phyloP scores from a whole-genome alignment of 2,888 invertebrate species.

The Beris morrisii region DNA sequence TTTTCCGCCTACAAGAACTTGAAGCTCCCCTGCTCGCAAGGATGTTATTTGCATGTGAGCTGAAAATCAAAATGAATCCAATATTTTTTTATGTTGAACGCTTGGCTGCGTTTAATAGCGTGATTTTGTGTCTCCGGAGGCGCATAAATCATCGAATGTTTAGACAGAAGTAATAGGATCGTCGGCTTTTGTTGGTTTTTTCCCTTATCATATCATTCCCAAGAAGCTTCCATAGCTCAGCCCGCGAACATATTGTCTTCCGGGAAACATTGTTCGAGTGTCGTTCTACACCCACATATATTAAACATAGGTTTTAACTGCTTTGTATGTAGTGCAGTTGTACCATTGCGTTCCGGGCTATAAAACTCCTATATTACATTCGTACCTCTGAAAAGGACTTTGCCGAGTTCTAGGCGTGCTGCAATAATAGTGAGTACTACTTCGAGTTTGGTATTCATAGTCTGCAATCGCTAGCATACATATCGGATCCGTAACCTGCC shows the following conservation, averaged over 20 bases:
- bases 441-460: slow-evolving; percentile 13
- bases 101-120: slow-evolving; percentile 39
- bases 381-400: slow-evolving; percentile 3
- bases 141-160: slow-evolving; percentile 27
- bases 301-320: too few species aligned
- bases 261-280: slow-evolving; percentile 16
- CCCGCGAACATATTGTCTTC: slow-evolving; percentile 17
- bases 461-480: not conserved
- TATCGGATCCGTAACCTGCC: not conserved
- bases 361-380: slow-evolving; percentile 10
- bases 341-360: slow-evolving; percentile 27
- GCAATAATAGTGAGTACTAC: not conserved
- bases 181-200: slow-evolving; percentile 12
- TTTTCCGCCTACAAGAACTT: not conserved
- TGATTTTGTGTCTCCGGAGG: slow-evolving; percentile 34
- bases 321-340: slow-evolving; percentile 12
- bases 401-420: not conserved
- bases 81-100: slow-evolving; percentile 35
- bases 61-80: slow-evolving; percentile 21
- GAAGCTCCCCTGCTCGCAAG: not conserved
- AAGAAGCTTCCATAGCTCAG: not conserved
- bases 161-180: slow-evolving; percentile 24
- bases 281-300: not conserved
- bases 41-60: slow-evolving; percentile 13
- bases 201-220: slow-evolving; percentile 3